A percentile compares a stretch with the other conserved stretches of the same genome.
phyloP scores from a whole-genome alignment of 2,888 invertebrate species.

The Cryptophagus acutangulus region DNA sequence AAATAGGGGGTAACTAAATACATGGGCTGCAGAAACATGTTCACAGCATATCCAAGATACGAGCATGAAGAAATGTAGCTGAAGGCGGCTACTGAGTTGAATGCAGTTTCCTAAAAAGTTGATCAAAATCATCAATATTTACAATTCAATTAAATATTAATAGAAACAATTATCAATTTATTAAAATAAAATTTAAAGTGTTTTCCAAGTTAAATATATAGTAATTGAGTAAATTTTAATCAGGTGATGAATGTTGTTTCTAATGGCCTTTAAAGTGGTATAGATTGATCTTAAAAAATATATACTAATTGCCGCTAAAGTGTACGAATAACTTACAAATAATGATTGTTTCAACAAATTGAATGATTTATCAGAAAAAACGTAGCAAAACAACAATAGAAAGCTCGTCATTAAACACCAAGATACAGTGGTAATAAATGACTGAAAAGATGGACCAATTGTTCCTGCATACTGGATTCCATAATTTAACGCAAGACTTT shows the following conservation, averaged over 20 bases:
- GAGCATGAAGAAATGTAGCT: constrained; percentile 75
- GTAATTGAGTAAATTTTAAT: too few species aligned
- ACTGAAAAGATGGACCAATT: constrained; percentile 74
- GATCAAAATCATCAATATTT: too few species aligned
- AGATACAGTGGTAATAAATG: constrained; percentile 74
- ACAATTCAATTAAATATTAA: too few species aligned
- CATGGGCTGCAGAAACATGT: constrained; percentile 69
- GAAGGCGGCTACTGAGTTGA: constrained; percentile 71
- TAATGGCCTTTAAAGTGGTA: too few species aligned
- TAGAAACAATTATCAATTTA: too few species aligned
- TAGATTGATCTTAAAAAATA: too few species aligned
- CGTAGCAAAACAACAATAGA: constrained; percentile 70
- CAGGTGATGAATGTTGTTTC: too few species aligned
- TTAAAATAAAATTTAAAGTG: too few species aligned
- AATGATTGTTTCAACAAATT: constrained; percentile 72
- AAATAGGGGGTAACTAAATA: constrained; percentile 70
- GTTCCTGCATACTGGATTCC: constrained; percentile 67
- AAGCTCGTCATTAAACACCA: constrained; percentile 75
- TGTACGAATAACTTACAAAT: constrained; percentile 84
- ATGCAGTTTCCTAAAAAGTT: constrained; percentile 66
- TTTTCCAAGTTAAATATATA: too few species aligned
- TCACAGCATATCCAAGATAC: constrained; percentile 74
- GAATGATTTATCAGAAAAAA: constrained; percentile 72
- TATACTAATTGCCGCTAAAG: too few species aligned
- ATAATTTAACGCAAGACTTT: constrained; percentile 73